These are phyloP conservation scores for Heliocidaris erythrogramma DNA, from an alignment of 35 echinoderm and acorn worm genomes.

Conservation along the genomic window DNA sequence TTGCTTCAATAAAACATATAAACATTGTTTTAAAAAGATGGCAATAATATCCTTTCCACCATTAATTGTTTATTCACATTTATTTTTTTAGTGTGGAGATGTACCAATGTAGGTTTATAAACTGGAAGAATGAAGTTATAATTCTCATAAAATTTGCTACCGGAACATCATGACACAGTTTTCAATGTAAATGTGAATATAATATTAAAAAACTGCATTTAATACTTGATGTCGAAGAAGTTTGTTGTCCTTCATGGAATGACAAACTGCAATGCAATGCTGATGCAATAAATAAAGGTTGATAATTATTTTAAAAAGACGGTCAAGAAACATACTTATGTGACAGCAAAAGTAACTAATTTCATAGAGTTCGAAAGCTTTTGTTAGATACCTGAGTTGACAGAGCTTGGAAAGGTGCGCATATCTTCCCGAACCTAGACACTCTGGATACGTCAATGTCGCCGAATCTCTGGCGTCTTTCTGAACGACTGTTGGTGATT, in stretches of 20 bases:
- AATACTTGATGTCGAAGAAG: neutral
- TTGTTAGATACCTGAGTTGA: conserved; percentile 64
- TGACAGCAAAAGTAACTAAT: neutral
- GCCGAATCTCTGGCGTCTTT: conserved; percentile 72
- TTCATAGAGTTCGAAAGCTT: neutral
- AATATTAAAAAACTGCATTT: too few relatives aligned
- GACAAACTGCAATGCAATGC: neutral
- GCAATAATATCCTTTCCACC: too few relatives aligned
- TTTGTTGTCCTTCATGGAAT: neutral
- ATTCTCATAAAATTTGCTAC: too few relatives aligned
- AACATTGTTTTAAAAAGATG: too few relatives aligned
- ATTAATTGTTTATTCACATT: too few relatives aligned
- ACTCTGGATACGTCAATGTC: conserved; percentile 53
- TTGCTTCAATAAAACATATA: too few relatives aligned
- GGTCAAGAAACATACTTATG: too few relatives aligned
- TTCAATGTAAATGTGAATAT: too few relatives aligned
- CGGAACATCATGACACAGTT: too few relatives aligned
- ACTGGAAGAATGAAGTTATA: too few relatives aligned
- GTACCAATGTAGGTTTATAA: too few relatives aligned
- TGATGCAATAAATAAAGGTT: neutral
- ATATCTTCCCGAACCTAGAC: conserved; percentile 77
- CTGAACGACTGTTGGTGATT: conserved; percentile 79
- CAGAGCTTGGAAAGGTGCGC: conserved; percentile 89
- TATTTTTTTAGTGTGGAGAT: too few relatives aligned
- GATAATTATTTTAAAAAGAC: neutral